Conservation (phyloP, 2,113 vertebrate species). For the Eudyptes chrysolophus region DNA sequence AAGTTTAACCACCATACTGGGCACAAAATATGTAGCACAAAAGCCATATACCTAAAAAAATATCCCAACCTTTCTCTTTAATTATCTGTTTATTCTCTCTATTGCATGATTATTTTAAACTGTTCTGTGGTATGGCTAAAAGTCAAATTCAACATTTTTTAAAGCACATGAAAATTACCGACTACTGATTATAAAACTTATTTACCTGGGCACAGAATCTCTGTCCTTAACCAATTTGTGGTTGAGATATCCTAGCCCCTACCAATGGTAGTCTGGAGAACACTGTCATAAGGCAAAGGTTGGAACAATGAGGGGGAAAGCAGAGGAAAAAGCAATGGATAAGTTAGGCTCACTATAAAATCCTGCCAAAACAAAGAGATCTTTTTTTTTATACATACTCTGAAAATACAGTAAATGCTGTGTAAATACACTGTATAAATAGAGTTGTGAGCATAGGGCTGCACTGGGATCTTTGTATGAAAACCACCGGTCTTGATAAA, state of each 20-base stretch:
- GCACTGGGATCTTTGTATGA: neutral
- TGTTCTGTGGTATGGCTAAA: neutral
- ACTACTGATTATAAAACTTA: neutral
- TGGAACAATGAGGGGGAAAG: neutral
- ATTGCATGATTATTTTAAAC: neutral
- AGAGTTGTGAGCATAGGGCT: neutral
- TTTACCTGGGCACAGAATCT: neutral
- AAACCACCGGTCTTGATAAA: neutral
- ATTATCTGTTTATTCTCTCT: neutral
- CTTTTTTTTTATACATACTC: neutral
- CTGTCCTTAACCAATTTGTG: neutral
- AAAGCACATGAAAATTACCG: neutral
- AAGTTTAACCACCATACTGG: neutral
- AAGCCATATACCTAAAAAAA: neutral
- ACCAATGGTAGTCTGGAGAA: neutral
- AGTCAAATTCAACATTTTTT: neutral
- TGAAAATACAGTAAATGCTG: neutral
- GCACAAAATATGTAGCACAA: conserved; percentile 10
- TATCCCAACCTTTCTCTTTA: neutral
- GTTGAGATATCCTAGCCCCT: neutral
- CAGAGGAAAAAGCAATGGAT: neutral
- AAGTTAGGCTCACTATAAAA: neutral
- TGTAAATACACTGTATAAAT: neutral
- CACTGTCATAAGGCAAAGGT: neutral
- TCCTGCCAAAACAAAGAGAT: neutral